Conservation (phyloP, 2,113 vertebrate species). For the Acrocephalus arundinaceus region DNA sequence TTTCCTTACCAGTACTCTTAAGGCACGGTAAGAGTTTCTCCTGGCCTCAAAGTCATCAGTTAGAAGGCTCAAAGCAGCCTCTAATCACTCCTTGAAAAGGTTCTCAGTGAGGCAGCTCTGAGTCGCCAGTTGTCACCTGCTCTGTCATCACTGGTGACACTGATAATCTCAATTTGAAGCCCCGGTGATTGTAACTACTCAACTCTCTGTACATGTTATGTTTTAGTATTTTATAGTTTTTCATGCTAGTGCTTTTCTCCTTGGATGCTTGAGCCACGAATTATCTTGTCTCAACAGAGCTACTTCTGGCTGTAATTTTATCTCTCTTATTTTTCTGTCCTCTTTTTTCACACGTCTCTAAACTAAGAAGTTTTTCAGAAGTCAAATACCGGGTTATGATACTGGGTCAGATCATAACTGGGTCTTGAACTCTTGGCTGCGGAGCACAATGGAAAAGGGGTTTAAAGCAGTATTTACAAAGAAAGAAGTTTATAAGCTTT, state of each 20-base stretch:
- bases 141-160: not conserved
- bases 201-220: not conserved
- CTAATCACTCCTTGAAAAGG: not conserved
- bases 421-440: not conserved
- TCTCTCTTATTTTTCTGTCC: not conserved
- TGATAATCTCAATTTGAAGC: not conserved
- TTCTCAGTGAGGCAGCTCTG: not conserved
- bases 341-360: not conserved
- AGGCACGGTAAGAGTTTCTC: fast-evolving
- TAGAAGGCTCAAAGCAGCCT: not conserved
- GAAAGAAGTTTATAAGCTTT: not conserved
- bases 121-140: not conserved
- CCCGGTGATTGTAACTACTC: not conserved
- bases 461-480: not conserved
- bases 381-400: not conserved
- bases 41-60: not conserved
- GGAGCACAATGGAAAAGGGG: not conserved
- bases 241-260: not conserved
- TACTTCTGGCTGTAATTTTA: not conserved
- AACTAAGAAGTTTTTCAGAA: not conserved
- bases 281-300: not conserved
- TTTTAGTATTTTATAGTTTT: not conserved
- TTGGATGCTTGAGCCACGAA: not conserved
- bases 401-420: not conserved
- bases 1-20: not conserved